Evolutionary conservation across 1,140 invertebrate genomes (phyloP).

Genomic region (Dendroctonus valens): DNA sequence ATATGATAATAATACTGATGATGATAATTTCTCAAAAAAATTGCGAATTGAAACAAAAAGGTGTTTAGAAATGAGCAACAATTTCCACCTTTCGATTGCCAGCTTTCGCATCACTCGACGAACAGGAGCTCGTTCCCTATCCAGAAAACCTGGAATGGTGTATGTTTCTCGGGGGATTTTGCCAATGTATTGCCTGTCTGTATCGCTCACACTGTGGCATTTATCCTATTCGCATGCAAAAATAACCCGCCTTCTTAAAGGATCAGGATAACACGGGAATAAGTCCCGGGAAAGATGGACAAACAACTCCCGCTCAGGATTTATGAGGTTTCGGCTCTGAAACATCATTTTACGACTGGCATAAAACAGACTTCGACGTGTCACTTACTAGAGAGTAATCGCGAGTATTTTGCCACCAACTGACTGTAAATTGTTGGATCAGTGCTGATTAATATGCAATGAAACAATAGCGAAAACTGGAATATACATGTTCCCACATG

Average conservation of each 20-base stretch:
- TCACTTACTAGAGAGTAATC: not conserved
- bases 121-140: conserved; percentile 7
- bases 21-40: too few species aligned
- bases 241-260: conserved; percentile 39
- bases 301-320: conserved; percentile 37
- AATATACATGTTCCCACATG: too few species aligned
- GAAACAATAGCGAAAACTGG: too few species aligned
- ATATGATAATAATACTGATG: too few species aligned
- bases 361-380: conserved; percentile 23
- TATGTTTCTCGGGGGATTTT: conserved; percentile 39
- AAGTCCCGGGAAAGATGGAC: conserved; percentile 40
- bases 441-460: too few species aligned
- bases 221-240: conserved; percentile 44
- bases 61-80: too few species aligned
- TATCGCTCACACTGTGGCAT: conserved; percentile 44
- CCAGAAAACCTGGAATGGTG: conserved; percentile 32
- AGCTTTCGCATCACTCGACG: conserved; percentile 8
- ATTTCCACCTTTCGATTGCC: too few species aligned
- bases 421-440: too few species aligned
- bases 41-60: too few species aligned
- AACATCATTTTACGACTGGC: conserved; percentile 23
- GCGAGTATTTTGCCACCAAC: too few species aligned
- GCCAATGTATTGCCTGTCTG: conserved; percentile 44
- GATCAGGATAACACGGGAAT: conserved; percentile 36
- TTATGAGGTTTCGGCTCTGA: conserved; percentile 35